Evolutionary conservation across 2,797 vertebrate genomes (phyloP).

Genomic region (Antrozous pallidus): DNA sequence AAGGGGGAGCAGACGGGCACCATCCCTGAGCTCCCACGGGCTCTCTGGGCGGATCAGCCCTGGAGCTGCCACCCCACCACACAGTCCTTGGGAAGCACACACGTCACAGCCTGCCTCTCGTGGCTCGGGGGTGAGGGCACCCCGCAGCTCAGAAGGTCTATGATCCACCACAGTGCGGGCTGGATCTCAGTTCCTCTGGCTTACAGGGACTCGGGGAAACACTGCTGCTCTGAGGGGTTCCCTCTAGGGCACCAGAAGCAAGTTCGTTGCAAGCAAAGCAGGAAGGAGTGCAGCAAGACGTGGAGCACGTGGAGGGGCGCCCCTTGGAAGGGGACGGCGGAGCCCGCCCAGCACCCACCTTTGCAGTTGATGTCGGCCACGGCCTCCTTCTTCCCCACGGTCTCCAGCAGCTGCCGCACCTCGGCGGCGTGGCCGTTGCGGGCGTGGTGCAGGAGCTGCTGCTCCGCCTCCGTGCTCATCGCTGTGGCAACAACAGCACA

Average conservation of each 20-base stretch:
- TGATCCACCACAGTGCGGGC: background rate
- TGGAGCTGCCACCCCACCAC: background rate
- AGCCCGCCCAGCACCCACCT: constrained; percentile 83
- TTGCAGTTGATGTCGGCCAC: constrained; percentile 94
- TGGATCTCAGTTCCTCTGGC: background rate
- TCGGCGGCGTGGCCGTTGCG: constrained; percentile 92
- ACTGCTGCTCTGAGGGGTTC: background rate
- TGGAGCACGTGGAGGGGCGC: too few relatives aligned
- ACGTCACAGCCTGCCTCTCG: background rate
- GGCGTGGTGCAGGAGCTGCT: constrained; percentile 91
- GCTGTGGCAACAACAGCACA: constrained; percentile 66
- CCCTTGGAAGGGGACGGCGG: background rate
- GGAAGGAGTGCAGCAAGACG: background rate
- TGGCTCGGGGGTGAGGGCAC: background rate
- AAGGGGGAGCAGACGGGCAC: background rate
- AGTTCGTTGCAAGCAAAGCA: background rate
- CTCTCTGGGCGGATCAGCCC: background rate
- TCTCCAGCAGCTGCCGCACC: constrained; percentile 87
- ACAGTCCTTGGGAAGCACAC: background rate
- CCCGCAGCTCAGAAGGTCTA: background rate
- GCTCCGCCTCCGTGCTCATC: constrained; percentile 89
- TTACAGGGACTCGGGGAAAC: background rate
- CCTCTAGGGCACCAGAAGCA: background rate
- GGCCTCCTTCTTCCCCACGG: constrained; percentile 82
- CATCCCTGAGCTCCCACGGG: background rate